These are phyloP conservation scores for Cantharis rufa DNA, from an alignment of 2,888 invertebrate genomes.

Conservation along the genomic window DNA sequence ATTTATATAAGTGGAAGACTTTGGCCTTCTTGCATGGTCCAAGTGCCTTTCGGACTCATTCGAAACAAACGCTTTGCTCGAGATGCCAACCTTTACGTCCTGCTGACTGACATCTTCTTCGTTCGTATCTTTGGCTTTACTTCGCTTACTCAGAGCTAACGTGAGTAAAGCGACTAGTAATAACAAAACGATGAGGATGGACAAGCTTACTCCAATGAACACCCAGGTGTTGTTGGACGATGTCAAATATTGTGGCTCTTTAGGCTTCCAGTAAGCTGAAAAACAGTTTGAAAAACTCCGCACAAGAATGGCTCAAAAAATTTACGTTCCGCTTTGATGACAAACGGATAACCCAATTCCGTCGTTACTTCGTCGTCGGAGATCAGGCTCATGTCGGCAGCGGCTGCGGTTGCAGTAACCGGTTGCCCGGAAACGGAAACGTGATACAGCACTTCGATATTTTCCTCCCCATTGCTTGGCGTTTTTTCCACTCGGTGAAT, in stretches of 20 bases:
- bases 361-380: slow-evolving; percentile 75
- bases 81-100: slow-evolving; percentile 40
- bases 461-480: slow-evolving; percentile 51
- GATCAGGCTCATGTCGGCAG: slow-evolving; percentile 81
- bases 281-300: slow-evolving; percentile 19
- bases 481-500: slow-evolving; percentile 69
- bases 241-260: slow-evolving; percentile 64
- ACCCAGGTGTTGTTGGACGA: slow-evolving; percentile 65
- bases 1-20: slow-evolving; percentile 53
- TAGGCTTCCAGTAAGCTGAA: slow-evolving; percentile 71
- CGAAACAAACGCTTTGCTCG: slow-evolving; percentile 48
- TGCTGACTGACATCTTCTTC: slow-evolving; percentile 50
- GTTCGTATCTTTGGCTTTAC: slow-evolving; percentile 44
- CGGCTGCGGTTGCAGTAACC: slow-evolving; percentile 78
- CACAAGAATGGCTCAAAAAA: slow-evolving; percentile 29
- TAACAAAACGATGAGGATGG: slow-evolving; percentile 63
- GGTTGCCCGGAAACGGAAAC: slow-evolving; percentile 80
- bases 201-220: slow-evolving; percentile 65
- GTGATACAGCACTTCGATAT: slow-evolving; percentile 74
- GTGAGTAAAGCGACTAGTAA: slow-evolving; percentile 61
- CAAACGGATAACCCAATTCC: slow-evolving; percentile 75
- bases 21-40: slow-evolving; percentile 41
- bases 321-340: slow-evolving; percentile 86
- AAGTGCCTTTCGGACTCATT: slow-evolving; percentile 53
- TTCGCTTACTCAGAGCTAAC: slow-evolving; percentile 59